Base-by-base conservation (phyloP, 2,797 vertebrate genomes). In the Xiphophorus birchmanni region DNA sequence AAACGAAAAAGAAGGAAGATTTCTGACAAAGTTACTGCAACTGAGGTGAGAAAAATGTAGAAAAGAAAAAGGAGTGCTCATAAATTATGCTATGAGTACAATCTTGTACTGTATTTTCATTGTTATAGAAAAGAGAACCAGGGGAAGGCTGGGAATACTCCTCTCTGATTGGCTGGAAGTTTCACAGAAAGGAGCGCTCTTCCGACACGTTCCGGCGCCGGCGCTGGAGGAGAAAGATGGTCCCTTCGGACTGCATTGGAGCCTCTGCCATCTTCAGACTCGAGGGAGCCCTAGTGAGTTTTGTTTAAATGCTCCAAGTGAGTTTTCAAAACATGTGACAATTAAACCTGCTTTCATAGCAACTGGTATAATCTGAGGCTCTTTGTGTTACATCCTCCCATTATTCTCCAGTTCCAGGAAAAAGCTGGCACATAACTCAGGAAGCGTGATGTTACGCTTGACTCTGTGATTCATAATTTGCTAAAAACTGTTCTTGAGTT, bases 121-220 rank as follows among this genome's bases (percentile, higher is more conserved):
- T 56, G 77, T 65, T 18, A 29, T 77, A 96, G 96, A 94, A 72
- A 60, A 90, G 79, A 84, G 92, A 94, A 69, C 58, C 71, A 4
- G 95, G 90, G 0, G 97, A 98, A 84, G 98, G 98, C 67, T 99
- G 99, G 99, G 99, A 99, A 93, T 99, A 98, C 29, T 97, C 98
- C 40, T 98, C 98, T 13, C 94, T 99, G 86, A 97, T 99, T 94
- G 98, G 98, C 85, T 99, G 98, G 98, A 99, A 98, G 80, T 99
- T 99, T 91, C 99, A 99, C 93, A 95, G 96, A 90, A 97, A 97
- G 79, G 96, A 97, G 73, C 96, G 97, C 15, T 96, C 96, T 69
- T 97, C 98, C 0, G 99, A 99, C 76, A 97, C 96, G 0, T 97
- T 98, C 81, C 97, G 99, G 5, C 97, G 99, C 3, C 96, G 98